Base-by-base conservation (phyloP, 2,888 invertebrate genomes). In the Coenonympha arcania region DNA sequence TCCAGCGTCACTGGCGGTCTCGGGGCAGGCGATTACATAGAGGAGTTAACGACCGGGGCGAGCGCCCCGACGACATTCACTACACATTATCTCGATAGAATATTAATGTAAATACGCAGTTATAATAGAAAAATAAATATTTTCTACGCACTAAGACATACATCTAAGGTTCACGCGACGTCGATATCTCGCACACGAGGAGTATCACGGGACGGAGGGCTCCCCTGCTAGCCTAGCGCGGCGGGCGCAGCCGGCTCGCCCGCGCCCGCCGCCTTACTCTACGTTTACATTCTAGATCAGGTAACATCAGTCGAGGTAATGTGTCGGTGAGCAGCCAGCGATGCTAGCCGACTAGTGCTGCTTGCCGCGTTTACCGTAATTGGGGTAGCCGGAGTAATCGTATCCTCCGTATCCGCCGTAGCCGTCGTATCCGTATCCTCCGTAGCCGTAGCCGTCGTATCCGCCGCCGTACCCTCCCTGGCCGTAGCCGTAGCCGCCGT, bases 361-460 rank as follows among this genome's bases (percentile, higher is more conserved):
- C 83, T 86, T 86, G 79, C 84, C 84, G 78, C 85, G 85, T 87
- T 85, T 92, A 92, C 92, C 93, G 88, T 93, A 92, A 89, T 92
- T 92, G 87, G 91, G 91, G 87, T 92, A 92, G 88, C 91, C 91
- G 78, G 91, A 90, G 88, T 92, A 92, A 87, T 92, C 92, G 84
- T 93, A 93, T 75, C 92, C 91, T 74, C 92, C 92, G 84, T 93
- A 92, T 69, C 91, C 91, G 68, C 91, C 90, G 81, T 92, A 92
- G 70, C 92, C 91, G 71, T 90, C 89, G 85, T 93, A 91, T 71
- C 92, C 92, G 76, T 89, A 90, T 82, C 91, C 90, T 66, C 91
- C 90, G 69, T 90, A 89, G 72, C 90, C 89, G 80, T 93, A 93
- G 71, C 92, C 92, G 74, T 90, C 91, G 77, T 92, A 91, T 61